These are phyloP conservation scores for Heliopora coerulea DNA, from an alignment of 92 coral and sea anemone genomes.

Conservation along the genomic window DNA sequence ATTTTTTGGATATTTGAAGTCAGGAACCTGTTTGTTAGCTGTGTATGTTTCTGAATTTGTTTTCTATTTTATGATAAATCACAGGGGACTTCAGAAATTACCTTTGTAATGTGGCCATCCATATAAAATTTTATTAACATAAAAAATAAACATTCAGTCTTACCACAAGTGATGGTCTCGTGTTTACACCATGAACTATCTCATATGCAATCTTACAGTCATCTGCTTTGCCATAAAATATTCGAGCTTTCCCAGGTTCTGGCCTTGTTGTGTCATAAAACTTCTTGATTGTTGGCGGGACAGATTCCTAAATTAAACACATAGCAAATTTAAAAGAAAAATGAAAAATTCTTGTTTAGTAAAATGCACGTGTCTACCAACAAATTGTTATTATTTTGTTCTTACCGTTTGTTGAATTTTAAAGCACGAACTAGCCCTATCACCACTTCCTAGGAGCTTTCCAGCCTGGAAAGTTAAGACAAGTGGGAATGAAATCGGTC, in stretches of 20 bases:
- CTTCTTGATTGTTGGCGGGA: slow-evolving; percentile 70
- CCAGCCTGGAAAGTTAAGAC: slow-evolving; percentile 72
- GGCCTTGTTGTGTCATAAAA: slow-evolving; percentile 81
- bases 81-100: too few species aligned
- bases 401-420: slow-evolving; percentile 70
- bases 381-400: background rate
- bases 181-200: slow-evolving; percentile 84
- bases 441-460: slow-evolving; percentile 73
- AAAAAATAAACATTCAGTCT: too few species aligned
- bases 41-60: too few species aligned
- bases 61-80: too few species aligned
- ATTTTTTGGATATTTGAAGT: too few species aligned
- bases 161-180: slow-evolving; percentile 91
- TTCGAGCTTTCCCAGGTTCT: slow-evolving; percentile 68
- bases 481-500: background rate
- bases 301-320: slow-evolving; percentile 66
- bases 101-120: too few species aligned
- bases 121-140: too few species aligned
- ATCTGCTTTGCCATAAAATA: slow-evolving; percentile 93
- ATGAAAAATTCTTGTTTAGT: too few species aligned
- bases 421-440: slow-evolving; percentile 77
- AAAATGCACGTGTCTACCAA: background rate
- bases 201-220: slow-evolving; percentile 77
- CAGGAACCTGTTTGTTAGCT: too few species aligned
- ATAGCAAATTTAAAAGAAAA: too few species aligned